A percentile compares a stretch with the other conserved stretches of the same genome.
Conservation (phyloP, 2,888 invertebrate species). For the Caradrina kadenii region DNA sequence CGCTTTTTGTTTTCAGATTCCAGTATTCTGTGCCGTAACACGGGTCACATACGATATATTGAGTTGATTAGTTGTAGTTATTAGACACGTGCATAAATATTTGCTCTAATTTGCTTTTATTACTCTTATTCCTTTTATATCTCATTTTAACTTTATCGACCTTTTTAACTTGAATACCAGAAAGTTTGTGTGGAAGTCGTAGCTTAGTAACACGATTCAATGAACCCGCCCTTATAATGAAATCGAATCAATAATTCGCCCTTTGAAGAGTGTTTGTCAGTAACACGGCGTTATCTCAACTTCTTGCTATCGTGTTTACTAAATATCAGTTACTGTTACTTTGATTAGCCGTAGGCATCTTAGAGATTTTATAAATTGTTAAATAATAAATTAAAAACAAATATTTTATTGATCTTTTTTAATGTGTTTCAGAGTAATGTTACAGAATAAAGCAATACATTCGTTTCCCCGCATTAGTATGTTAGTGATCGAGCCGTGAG, state of each 20-base stretch:
- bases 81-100: conserved; percentile 37
- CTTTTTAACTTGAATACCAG: neutral
- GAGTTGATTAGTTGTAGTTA: conserved; percentile 54
- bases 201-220: conserved; percentile 23
- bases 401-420: neutral
- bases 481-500: conserved; percentile 33
- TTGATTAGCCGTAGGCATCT: conserved; percentile 2
- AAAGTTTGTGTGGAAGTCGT: conserved; percentile 5
- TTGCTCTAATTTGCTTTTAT: conserved; percentile 21
- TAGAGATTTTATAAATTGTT: conserved; percentile 6
- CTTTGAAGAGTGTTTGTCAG: conserved; percentile 24
- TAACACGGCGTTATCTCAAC: conserved; percentile 1
- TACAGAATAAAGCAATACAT: conserved; percentile 18
- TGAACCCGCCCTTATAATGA: conserved; percentile 18
- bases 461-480: conserved; percentile 37
- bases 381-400: neutral
- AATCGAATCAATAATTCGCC: conserved; percentile 34
- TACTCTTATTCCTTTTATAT: conserved; percentile 10
- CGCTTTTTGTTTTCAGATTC: conserved; percentile 62
- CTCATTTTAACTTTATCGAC: conserved; percentile 22
- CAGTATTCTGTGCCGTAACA: conserved; percentile 56
- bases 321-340: conserved; percentile 14
- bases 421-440: conserved; percentile 14
- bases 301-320: conserved; percentile 21
- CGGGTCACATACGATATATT: conserved; percentile 54